Percentiles rank a stretch among this genome's conserved stretches.
Evolutionary conservation across 2,113 vertebrate species (phyloP).

Genomic region (Atrichornis clamosus): DNA sequence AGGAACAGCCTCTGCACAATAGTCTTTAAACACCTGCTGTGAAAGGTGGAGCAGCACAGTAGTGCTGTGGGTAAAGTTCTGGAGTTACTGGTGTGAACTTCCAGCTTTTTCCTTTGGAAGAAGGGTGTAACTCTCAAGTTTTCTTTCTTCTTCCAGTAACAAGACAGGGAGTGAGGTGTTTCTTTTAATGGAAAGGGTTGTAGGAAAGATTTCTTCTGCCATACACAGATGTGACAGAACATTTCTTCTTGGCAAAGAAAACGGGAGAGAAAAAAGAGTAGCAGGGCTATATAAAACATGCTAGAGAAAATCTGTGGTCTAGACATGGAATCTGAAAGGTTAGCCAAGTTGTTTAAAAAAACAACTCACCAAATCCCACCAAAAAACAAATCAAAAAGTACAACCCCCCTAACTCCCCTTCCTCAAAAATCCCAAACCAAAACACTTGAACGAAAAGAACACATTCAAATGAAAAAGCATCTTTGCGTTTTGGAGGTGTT

Average conservation of each 20-base stretch:
- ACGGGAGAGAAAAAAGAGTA: neutral
- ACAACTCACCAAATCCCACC: neutral
- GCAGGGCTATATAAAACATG: neutral
- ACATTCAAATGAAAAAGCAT: neutral
- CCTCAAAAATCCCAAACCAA: neutral
- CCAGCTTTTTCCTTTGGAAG: neutral
- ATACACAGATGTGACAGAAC: constrained; percentile 62
- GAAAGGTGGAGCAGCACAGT: neutral
- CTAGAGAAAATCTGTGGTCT: neutral
- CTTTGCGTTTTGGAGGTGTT: neutral
- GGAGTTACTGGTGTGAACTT: neutral
- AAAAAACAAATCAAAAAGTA: neutral
- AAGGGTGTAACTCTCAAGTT: neutral
- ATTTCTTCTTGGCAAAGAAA: constrained; percentile 36
- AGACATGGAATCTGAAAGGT: neutral
- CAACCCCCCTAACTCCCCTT: neutral
- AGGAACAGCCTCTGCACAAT: neutral
- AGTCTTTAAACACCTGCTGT: neutral
- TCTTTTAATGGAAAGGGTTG: constrained; percentile 10
- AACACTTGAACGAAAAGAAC: neutral
- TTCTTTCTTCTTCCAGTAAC: neutral
- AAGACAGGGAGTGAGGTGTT: neutral
- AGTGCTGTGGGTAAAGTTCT: neutral
- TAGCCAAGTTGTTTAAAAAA: neutral
- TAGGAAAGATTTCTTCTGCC: constrained; percentile 62